Percentiles rank a stretch among this genome's conserved stretches.
Conservation (phyloP, 2,888 invertebrate species). For the Tillus elongatus region DNA sequence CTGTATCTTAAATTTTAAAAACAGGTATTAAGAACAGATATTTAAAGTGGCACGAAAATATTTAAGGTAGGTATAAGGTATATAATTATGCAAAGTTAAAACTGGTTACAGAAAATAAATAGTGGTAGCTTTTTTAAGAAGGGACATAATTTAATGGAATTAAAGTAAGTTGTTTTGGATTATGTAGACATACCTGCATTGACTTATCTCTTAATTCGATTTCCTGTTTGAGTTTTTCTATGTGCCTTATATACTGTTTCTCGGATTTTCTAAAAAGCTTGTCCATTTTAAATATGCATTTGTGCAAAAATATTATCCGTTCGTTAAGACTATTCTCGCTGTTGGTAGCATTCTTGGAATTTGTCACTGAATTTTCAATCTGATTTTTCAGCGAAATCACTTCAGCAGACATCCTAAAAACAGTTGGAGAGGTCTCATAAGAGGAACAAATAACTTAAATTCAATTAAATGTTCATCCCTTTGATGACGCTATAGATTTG, state of each 20-base stretch:
- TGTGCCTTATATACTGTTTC: constrained; percentile 28
- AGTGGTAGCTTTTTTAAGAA: too few species aligned
- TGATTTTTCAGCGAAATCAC: constrained; percentile 22
- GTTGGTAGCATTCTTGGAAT: constrained; percentile 7
- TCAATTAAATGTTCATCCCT: too few species aligned
- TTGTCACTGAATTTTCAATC: constrained; percentile 17
- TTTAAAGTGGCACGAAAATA: too few species aligned
- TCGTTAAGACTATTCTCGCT: constrained; percentile 20
- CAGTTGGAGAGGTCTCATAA: background rate
- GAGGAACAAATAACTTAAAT: too few species aligned
- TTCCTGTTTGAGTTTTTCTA: constrained; percentile 28
- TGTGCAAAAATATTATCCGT: constrained; percentile 25
- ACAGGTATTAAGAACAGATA: too few species aligned
- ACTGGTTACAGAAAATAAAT: too few species aligned
- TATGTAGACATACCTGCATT: constrained; percentile 21
- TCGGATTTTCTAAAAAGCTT: constrained; percentile 30
- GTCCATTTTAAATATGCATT: constrained; percentile 33
- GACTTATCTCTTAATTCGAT: constrained; percentile 28
- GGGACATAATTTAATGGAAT: too few species aligned
- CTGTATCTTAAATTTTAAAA: constrained; percentile 22
- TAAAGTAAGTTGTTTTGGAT: too few species aligned
- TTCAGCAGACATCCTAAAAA: constrained; percentile 25
- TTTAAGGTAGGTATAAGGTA: too few species aligned
- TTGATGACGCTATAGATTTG: too few species aligned
- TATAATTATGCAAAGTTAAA: too few species aligned